Conservation (phyloP, 2,888 invertebrate genomes). For the Troides oblongomaculatus region DNA sequence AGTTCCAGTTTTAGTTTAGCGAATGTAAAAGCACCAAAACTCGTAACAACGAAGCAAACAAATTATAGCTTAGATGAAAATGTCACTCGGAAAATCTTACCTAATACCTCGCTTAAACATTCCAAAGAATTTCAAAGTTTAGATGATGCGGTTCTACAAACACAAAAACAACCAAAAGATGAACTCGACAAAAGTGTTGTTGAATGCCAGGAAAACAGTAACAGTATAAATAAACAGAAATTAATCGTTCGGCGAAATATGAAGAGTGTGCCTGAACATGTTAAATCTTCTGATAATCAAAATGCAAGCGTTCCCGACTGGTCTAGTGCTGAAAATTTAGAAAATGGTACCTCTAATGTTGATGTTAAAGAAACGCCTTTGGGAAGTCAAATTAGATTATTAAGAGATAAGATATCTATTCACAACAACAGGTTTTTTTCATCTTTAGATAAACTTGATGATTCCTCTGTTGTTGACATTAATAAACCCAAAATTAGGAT, state of each 20-base stretch:
- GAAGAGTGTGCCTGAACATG: slow-evolving; percentile 67
- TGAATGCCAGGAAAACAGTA: slow-evolving; percentile 39
- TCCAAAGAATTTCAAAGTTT: slow-evolving; percentile 84
- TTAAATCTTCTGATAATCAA: slow-evolving; percentile 45
- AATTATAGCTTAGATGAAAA: slow-evolving; percentile 89
- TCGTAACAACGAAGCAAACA: slow-evolving; percentile 81
- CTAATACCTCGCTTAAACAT: slow-evolving; percentile 68
- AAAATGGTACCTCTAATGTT: slow-evolving; percentile 56
- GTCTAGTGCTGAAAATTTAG: slow-evolving; percentile 61
- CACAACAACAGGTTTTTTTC: slow-evolving; percentile 78
- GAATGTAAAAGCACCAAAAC: slow-evolving; percentile 77
- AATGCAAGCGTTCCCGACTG: slow-evolving; percentile 43
- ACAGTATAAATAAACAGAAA: slow-evolving; percentile 51
- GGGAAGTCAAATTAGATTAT: slow-evolving; percentile 66
- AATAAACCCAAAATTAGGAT: slow-evolving; percentile 66
- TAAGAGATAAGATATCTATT: slow-evolving; percentile 68
- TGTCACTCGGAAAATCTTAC: slow-evolving; percentile 63
- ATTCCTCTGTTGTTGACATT: slow-evolving; percentile 54
- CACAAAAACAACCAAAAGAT: slow-evolving; percentile 48
- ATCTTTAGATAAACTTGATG: slow-evolving; percentile 80
- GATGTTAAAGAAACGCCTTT: slow-evolving; percentile 60
- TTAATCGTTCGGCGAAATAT: slow-evolving; percentile 50
- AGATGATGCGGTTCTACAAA: slow-evolving; percentile 80
- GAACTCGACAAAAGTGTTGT: slow-evolving; percentile 44
- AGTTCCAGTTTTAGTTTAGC: slow-evolving; percentile 88